Conservation (phyloP, 92 coral and sea anemone genomes). For the Bergia sp. region DNA sequence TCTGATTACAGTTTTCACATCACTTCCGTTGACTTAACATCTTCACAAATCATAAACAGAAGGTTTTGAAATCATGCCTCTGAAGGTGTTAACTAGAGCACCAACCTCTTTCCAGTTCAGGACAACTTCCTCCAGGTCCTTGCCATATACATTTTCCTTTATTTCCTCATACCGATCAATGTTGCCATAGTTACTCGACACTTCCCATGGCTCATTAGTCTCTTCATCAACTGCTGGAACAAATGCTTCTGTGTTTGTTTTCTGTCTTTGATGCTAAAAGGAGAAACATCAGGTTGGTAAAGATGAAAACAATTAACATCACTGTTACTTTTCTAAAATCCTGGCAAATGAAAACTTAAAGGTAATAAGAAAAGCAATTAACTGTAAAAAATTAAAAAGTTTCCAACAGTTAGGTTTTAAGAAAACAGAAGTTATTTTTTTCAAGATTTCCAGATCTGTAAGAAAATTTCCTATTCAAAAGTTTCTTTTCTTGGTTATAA, state of each 20-base stretch:
- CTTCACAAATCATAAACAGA: background rate
- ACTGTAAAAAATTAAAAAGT: background rate
- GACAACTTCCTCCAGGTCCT: constrained; percentile 67
- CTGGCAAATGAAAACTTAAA: too few species aligned
- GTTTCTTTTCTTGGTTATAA: background rate
- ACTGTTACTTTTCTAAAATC: too few species aligned
- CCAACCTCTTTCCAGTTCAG: constrained; percentile 63
- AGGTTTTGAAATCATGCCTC: background rate
- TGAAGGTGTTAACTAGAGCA: background rate
- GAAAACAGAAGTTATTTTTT: background rate
- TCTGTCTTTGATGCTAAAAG: constrained; percentile 33
- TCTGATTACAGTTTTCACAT: too few species aligned
- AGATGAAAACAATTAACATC: too few species aligned
- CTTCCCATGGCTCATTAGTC: constrained; percentile 90
- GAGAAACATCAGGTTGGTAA: background rate
- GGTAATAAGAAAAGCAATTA: background rate
- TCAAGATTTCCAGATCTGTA: background rate
- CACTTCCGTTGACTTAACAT: background rate
- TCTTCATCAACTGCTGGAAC: constrained; percentile 85
- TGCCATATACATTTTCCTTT: constrained; percentile 74
- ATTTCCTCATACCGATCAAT: constrained; percentile 77
- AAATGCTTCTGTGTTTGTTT: constrained; percentile 32
- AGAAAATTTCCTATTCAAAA: background rate
- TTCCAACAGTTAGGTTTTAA: background rate
- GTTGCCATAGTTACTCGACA: constrained; percentile 50